Conservation (phyloP, 2,797 vertebrate species). For the Sardinella longiceps region DNA sequence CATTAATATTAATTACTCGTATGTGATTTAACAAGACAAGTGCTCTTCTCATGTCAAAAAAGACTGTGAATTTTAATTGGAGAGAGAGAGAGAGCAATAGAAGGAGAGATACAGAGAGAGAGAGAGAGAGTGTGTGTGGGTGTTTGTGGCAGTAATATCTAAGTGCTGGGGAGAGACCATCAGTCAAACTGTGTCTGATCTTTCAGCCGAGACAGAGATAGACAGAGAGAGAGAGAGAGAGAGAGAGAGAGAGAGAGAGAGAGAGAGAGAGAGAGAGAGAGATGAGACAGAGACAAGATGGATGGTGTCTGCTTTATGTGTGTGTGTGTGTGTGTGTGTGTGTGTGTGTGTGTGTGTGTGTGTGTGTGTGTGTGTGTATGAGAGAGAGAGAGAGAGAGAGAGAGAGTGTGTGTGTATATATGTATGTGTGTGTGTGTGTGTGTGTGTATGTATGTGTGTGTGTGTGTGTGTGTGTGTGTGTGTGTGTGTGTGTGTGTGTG, state of each 20-base stretch:
- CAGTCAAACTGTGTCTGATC: too few relatives aligned
- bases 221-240: not conserved
- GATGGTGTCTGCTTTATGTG: not conserved
- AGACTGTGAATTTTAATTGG: too few relatives aligned
- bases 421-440: not conserved
- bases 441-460: not conserved
- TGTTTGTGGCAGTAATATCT: too few relatives aligned
- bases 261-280: not conserved
- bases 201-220: too few relatives aligned
- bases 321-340: not conserved
- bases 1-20: too few relatives aligned
- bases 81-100: too few relatives aligned
- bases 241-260: not conserved
- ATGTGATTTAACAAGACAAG: too few relatives aligned
- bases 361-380: not conserved
- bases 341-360: not conserved
- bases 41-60: too few relatives aligned
- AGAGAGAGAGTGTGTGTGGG: too few relatives aligned
- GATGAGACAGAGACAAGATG: not conserved
- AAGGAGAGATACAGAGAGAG: too few relatives aligned
- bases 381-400: too few relatives aligned
- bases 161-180: too few relatives aligned
- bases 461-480: not conserved
- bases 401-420: not conserved
- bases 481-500: not conserved